Conservation (phyloP, 2,888 invertebrate species). For the Hydroisotoma schaefferi region DNA sequence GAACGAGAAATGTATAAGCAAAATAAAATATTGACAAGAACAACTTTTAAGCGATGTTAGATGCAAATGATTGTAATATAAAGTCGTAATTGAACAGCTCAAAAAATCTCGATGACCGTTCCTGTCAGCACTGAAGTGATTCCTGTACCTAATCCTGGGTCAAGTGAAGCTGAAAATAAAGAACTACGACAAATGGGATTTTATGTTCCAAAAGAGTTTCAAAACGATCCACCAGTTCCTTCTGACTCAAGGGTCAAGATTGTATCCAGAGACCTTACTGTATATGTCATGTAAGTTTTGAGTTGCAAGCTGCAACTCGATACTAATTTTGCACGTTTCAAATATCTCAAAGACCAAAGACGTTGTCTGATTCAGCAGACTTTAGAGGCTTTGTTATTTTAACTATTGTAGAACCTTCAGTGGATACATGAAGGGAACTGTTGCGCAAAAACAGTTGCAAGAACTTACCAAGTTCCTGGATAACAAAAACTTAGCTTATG, state of each 20-base stretch:
- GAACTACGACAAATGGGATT: conserved; percentile 31
- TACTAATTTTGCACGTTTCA: not conserved
- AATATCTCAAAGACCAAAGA: too few species aligned
- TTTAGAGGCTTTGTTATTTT: not conserved
- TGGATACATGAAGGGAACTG: conserved; percentile 8
- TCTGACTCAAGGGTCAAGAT: conserved; percentile 22
- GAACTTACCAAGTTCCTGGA: not conserved
- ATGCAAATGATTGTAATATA: not conserved
- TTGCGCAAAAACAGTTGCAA: not conserved
- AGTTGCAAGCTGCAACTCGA: not conserved
- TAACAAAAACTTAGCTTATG: not conserved
- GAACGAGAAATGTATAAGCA: conserved; percentile 25
- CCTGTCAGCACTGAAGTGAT: conserved; percentile 32
- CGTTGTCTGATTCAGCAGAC: too few species aligned
- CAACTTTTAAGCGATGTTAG: not conserved
- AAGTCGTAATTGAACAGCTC: conserved; percentile 9
- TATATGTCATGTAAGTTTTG: conserved; percentile 26
- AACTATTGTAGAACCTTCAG: conserved; percentile 5
- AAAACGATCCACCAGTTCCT: conserved; percentile 28
- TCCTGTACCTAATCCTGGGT: too few species aligned
- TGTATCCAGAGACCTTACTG: conserved; percentile 12
- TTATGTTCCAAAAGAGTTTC: conserved; percentile 31
- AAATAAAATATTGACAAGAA: not conserved
- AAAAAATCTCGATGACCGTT: conserved; percentile 34
- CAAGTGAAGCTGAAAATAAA: conserved; percentile 12